Conservation (phyloP, 2,797 vertebrate species). For the Epinephelus awoara region DNA sequence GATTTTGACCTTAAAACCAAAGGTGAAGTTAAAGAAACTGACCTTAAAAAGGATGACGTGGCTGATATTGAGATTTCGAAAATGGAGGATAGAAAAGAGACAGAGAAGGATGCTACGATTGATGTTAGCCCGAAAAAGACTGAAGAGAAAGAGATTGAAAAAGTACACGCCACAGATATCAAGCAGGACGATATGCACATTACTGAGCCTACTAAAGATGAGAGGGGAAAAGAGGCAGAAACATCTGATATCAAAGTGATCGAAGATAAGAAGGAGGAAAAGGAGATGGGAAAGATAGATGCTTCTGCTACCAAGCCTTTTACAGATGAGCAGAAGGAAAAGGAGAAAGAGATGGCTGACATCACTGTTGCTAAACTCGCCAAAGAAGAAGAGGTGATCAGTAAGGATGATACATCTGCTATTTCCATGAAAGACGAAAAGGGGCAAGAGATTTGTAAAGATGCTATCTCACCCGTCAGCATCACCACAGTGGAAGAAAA, state of each 20-base stretch:
- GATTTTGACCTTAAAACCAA: constrained; percentile 75
- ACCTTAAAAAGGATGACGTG: constrained; percentile 20
- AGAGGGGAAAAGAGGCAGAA: constrained; percentile 53
- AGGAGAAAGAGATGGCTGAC: constrained; percentile 35
- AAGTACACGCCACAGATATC: constrained; percentile 64
- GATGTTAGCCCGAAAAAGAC: constrained; percentile 32
- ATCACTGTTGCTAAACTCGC: constrained; percentile 32
- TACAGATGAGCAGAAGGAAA: constrained; percentile 40
- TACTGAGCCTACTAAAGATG: constrained; percentile 27
- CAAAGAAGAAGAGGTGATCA: constrained; percentile 50
- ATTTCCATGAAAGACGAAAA: constrained; percentile 50
- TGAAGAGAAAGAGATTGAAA: constrained; percentile 51
- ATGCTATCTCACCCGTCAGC: constrained; percentile 34
- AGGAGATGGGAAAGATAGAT: constrained; percentile 54
- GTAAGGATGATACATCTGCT: constrained; percentile 21
- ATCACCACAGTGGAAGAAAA: constrained; percentile 30
- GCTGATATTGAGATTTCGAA: constrained; percentile 23
- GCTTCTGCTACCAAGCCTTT: constrained; percentile 5
- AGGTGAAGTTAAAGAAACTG: constrained; percentile 42
- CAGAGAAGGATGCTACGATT: constrained; percentile 45
- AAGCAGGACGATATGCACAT: constrained; percentile 41
- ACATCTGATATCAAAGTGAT: constrained; percentile 33
- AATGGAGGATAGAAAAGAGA: constrained; percentile 64
- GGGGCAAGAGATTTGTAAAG: constrained; percentile 41
- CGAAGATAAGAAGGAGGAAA: constrained; percentile 51